Conservation (phyloP, 2,113 vertebrate species). For the Astur gentilis region DNA sequence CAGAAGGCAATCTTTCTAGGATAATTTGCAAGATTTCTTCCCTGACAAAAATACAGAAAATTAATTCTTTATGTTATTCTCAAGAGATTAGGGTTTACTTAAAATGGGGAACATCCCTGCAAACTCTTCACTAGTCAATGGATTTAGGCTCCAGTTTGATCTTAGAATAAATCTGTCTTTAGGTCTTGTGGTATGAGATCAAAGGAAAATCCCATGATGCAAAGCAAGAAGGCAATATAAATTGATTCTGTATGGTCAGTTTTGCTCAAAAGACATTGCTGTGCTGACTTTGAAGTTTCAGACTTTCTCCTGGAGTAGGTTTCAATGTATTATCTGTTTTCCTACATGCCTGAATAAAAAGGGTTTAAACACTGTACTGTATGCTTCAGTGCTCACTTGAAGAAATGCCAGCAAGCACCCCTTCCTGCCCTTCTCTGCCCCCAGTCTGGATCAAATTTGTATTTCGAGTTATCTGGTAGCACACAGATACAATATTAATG, state of each 20-base stretch:
- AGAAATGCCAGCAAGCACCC: neutral
- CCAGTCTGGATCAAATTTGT: neutral
- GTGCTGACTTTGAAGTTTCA: neutral
- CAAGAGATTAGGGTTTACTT: neutral
- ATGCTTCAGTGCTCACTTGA: neutral
- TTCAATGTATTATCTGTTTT: constrained; percentile 5
- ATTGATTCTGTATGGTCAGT: neutral
- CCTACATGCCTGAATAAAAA: neutral
- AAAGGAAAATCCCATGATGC: constrained; percentile 28
- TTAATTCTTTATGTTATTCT: neutral
- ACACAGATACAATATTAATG: neutral
- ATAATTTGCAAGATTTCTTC: neutral
- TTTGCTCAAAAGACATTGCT: constrained; percentile 5
- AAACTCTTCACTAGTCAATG: neutral
- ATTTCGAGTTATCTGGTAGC: neutral
- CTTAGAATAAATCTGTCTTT: neutral
- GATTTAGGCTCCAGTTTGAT: neutral
- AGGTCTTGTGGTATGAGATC: neutral
- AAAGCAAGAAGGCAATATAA: neutral
- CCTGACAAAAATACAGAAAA: neutral
- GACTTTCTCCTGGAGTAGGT: neutral
- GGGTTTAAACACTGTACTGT: neutral
- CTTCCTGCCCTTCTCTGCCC: neutral
- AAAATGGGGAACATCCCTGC: neutral
- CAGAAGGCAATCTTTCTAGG: neutral